These are phyloP conservation scores for Eledone cirrhosa DNA, from an alignment of 2,888 invertebrate genomes.

Conservation along the genomic window DNA sequence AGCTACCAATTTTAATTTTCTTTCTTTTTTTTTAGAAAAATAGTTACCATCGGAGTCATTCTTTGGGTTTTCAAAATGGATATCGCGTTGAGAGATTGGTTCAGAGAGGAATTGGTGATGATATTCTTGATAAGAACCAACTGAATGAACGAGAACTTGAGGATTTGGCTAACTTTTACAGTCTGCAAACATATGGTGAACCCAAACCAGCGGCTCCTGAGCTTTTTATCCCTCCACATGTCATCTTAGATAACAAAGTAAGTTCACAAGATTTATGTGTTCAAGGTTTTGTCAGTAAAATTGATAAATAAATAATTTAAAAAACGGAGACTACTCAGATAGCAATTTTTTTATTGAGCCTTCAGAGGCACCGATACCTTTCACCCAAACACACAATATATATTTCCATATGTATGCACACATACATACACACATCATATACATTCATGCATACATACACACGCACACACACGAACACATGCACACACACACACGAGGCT, in stretches of 20 bases:
- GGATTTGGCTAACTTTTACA: constrained; percentile 65
- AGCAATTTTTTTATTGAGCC: no score
- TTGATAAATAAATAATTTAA: no score
- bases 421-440: no score
- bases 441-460: no score
- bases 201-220: constrained; percentile 66
- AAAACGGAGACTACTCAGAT: no score
- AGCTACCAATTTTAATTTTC: no score
- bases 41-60: constrained; percentile 64
- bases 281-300: no score
- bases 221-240: constrained; percentile 67
- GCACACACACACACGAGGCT: no score
- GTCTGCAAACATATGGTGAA: constrained; percentile 67
- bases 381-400: no score
- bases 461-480: no score
- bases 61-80: constrained; percentile 65
- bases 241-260: constrained; percentile 68
- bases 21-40: constrained; percentile 60
- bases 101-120: constrained; percentile 63
- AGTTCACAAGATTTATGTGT: not conserved
- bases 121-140: constrained; percentile 60
- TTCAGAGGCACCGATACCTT: no score
- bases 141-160: constrained; percentile 65
- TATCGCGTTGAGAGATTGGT: constrained; percentile 60
- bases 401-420: no score